A percentile compares a stretch with the other conserved stretches of the same genome.
Conservation (phyloP, 2,113 vertebrate genomes). For the Meleagris gallopavo region DNA sequence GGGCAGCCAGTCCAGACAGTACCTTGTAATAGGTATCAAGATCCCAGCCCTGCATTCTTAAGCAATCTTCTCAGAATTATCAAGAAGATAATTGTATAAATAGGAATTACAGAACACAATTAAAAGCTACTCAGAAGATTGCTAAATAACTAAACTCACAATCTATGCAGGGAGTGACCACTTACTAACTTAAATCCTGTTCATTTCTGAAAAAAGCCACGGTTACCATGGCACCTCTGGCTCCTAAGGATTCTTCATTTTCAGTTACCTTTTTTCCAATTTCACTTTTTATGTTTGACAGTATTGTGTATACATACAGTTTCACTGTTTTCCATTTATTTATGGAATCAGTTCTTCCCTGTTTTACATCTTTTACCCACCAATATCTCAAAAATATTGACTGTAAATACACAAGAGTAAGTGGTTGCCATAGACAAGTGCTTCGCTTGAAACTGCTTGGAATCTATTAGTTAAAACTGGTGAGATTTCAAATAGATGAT, state of each 20-base stretch:
- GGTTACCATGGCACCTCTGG: not conserved
- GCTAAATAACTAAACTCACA: not conserved
- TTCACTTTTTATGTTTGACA: not conserved
- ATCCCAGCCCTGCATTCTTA: not conserved
- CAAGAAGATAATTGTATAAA: not conserved
- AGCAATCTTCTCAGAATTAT: not conserved
- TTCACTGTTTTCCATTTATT: not conserved
- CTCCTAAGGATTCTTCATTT: not conserved
- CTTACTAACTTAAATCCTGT: not conserved
- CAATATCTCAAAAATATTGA: not conserved
- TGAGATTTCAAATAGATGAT: not conserved
- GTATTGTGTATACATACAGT: not conserved
- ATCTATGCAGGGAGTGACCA: not conserved
- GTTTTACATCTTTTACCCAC: not conserved
- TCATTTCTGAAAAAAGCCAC: not conserved
- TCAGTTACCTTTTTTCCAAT: not conserved
- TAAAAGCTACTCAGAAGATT: not conserved
- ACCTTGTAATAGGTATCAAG: not conserved
- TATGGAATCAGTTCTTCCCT: not conserved
- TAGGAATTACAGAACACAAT: not conserved
- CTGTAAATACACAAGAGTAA: not conserved
- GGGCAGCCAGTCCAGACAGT: not conserved
- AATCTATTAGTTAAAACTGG: constrained; percentile 31
- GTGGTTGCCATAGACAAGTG: not conserved
- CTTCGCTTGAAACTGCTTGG: constrained; percentile 10